Evolutionary conservation across 2,888 invertebrate genomes (phyloP), one percentile per base, ranked within the genome.

Genomic region (Nebria salina): DNA sequence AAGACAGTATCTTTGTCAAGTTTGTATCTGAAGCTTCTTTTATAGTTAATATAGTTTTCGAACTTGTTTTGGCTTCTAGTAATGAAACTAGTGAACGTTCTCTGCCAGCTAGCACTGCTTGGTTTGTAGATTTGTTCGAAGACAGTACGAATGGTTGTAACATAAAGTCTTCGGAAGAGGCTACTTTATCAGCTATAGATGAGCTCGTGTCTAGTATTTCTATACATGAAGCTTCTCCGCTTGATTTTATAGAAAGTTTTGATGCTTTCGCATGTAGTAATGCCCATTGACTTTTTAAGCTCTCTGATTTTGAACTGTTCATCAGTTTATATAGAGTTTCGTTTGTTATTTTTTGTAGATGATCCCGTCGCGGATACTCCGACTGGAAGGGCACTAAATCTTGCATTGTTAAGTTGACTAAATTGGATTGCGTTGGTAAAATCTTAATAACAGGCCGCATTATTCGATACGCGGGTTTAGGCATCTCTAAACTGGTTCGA

Each of bases 281-380:
- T 1, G 54, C 54, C 54, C 54, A 54, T 54, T 54, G 54, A 8
- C 11, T 11, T 7, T 54, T 54, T 13, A 54, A 54, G 13, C 8
- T 54, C 54, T 54, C 54, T 54, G 54, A 54, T 54, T 54, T 54
- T 8, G 54, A 54, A 13, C 11, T 11, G 13, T 54, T 54, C 54
- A 54, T 54, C 13, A 54, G 13, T 7, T 54, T 54, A 54, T 54
- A 7, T 13, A 54, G 8, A 13, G 6, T 54, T 8, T 1, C 13
- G 8, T 54, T 13, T 13, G 73, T 13, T 1, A 68, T 42, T 9
- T 73, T 64, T 2, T 11, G 8, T 4, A 81, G n/a, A 70, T 75
- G 42, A 20, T 81, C 80, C 34, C 72, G 75, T 7, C 80, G 0
- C 0, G 80, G 80, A n/a, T 81, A 81, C 64, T 75, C 80, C 0